A percentile compares a stretch with the other conserved stretches of the same genome.
phyloP scores from a whole-genome alignment of 2,113 vertebrate genomes.

The Prunella fulvescens region DNA sequence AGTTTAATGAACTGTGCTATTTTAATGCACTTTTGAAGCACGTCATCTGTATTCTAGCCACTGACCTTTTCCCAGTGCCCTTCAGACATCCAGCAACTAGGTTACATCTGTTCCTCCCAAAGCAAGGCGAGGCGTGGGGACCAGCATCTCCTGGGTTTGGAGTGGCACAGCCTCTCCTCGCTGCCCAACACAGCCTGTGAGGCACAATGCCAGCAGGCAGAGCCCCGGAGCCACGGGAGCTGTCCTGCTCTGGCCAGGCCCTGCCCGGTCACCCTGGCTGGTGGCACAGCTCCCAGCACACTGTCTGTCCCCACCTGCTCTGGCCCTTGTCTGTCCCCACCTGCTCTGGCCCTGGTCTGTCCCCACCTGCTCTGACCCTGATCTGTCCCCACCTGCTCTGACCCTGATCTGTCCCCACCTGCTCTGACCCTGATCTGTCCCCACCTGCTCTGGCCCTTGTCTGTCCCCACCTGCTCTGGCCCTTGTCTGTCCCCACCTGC shows the following conservation, averaged over 20 bases:
- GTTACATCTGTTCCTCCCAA: conserved; percentile 23
- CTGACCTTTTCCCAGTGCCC: conserved; percentile 41
- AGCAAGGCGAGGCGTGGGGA: not conserved
- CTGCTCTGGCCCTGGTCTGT: not conserved
- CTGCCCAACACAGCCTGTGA: fast-evolving
- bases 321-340: not conserved
- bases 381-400: no score
- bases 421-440: no score
- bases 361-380: not conserved
- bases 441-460: no score
- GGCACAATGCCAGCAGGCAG: fast-evolving
- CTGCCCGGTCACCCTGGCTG: not conserved
- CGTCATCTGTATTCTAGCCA: not conserved
- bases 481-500: no score
- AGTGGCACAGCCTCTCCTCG: not conserved
- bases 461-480: no score
- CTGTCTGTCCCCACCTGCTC: not conserved
- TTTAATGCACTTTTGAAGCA: not conserved
- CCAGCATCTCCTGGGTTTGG: not conserved
- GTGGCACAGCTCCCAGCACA: fast-evolving
- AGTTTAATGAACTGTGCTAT: not conserved
- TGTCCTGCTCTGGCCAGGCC: not conserved
- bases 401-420: no score
- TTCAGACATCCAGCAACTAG: conserved; percentile 20
- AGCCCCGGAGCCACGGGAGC: not conserved